Evolutionary conservation across 2,113 vertebrate genomes (phyloP).

Genomic region (Austrofundulus limnaeus): DNA sequence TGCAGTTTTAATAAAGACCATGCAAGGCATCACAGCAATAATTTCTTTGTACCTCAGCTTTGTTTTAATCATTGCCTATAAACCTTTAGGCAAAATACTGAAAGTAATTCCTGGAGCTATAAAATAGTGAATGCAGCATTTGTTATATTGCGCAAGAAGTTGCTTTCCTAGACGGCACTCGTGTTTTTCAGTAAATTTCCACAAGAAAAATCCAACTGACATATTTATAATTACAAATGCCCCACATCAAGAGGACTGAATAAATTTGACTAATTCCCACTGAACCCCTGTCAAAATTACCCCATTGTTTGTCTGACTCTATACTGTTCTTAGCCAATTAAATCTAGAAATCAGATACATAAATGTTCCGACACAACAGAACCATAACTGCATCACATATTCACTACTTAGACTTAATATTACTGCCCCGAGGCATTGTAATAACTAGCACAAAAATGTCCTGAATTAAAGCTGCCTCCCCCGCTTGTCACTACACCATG

Average conservation of each 20-base stretch:
- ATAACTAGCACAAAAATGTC: neutral
- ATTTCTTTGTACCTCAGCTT: neutral
- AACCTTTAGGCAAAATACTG: neutral
- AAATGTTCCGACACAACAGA: neutral
- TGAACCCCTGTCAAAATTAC: neutral
- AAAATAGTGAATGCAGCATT: neutral
- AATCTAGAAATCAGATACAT: neutral
- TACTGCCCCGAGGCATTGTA: neutral
- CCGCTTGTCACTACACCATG: neutral
- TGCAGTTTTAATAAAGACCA: neutral
- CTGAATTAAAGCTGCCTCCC: neutral
- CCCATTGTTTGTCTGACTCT: neutral
- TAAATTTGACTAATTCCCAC: conserved; percentile 2
- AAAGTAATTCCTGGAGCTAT: neutral
- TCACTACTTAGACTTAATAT: neutral
- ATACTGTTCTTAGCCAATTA: neutral
- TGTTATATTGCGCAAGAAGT: neutral
- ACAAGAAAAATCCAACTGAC: neutral
- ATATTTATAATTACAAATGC: neutral
- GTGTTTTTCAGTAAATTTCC: neutral
- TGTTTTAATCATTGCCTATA: neutral
- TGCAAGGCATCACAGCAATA: neutral
- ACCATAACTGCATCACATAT: neutral
- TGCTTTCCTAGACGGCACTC: neutral
- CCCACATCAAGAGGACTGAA: neutral